Base-by-base conservation (phyloP, 2,797 vertebrate genomes). In the Ateles fusciceps region DNA sequence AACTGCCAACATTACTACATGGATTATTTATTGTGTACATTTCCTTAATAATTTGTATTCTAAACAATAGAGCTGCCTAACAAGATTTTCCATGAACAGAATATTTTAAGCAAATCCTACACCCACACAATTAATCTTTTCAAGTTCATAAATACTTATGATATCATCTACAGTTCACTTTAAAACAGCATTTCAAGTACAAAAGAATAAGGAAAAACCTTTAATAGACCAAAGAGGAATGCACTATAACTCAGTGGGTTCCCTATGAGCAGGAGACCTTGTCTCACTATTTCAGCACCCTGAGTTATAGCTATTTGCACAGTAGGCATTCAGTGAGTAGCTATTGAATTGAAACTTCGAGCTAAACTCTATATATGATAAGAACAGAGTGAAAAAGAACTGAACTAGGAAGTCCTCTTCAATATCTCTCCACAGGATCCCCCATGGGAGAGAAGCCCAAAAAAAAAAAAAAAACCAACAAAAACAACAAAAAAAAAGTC, bases 351-450 rank as follows among this genome's bases (percentile, higher is more conserved):
- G 97, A 96, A 86, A 80, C n/a, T 36, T 79, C 89, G 78, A 97
- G 79, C n/a, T 94, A 94, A 75, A 80, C 42, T 94, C 94, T 86
- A 48, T 24, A 33, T 52, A 88, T 78, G 94, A 90, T 92, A 93
- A 98, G 71, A 94, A 30, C 79, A 68, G 39, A 92, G 55, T 39
- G 30, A 92, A 89, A 98, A 96, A 84, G 42, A 92, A 79, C 64
- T 91, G 64, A 96, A 79, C 55, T 83, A 75, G 85, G 81, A 97
- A 92, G 87, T 96, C 30, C 94, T 81, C 88, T 97, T 96, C 8
- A 12, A 59, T 95, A 59, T 75, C n/a, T 85, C 96, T 91, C 95
- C 79, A 85, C 61, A 85, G 94, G 89, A 50, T 85, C 21, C 85
- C n/a, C 84, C 17, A 89, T 46, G 64, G 89, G 89, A 81, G 5